Conservation (phyloP, 2,888 invertebrate genomes). For the Marronus borbonicus region DNA sequence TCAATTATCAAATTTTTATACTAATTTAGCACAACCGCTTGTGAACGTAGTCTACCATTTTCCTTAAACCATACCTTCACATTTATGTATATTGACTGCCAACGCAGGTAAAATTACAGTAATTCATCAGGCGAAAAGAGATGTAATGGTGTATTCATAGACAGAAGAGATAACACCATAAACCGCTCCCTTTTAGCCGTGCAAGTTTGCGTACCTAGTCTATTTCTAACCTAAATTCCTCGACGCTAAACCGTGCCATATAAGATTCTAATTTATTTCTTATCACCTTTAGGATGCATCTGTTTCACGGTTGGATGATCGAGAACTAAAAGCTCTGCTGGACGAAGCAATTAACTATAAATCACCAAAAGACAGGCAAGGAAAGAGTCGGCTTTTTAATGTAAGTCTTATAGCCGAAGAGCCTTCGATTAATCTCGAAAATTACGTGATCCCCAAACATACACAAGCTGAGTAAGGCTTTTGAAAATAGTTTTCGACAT, state of each 20-base stretch:
- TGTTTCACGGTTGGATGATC: conserved; percentile 78
- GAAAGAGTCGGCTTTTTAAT: conserved; percentile 88
- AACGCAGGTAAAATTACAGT: no score
- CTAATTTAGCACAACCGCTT: no score
- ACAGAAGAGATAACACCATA: no score
- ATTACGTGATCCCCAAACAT: not conserved
- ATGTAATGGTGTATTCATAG: no score
- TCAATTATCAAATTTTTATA: no score
- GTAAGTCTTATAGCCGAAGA: conserved; percentile 71
- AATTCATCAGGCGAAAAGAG: not conserved
- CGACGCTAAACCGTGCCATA: not conserved
- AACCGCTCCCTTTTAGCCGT: no score
- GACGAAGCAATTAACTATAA: conserved; percentile 90
- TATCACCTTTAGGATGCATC: conserved; percentile 55
- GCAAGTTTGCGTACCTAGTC: no score
- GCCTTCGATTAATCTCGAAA: not conserved
- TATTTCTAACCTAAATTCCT: not conserved
- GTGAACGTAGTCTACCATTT: no score
- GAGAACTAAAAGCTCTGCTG: conserved; percentile 82
- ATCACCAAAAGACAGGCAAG: conserved; percentile 87
- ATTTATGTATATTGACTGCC: no score
- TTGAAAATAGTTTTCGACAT: no score
- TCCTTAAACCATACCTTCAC: no score
- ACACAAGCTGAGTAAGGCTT: no score
- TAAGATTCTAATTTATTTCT: not conserved